phyloP scores from a whole-genome alignment of 1,140 invertebrate genomes.

The Tetragonula clypearis region DNA sequence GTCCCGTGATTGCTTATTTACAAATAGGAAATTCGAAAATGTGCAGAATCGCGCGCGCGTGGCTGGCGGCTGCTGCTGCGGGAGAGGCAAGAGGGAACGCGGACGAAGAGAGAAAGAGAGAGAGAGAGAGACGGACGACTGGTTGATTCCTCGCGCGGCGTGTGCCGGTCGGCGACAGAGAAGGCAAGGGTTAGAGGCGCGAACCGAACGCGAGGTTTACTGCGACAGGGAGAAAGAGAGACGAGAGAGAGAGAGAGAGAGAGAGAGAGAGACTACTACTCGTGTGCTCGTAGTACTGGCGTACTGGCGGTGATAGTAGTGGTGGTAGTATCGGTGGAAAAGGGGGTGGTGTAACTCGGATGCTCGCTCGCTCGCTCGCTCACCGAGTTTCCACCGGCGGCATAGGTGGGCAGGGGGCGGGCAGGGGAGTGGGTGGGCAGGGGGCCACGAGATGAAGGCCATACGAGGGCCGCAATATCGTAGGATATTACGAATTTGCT shows the following conservation, averaged over 20 bases:
- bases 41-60: conserved; percentile 68
- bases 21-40: conserved; percentile 83
- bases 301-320: conserved; percentile 1
- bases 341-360: conserved; percentile 42
- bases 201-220: neutral
- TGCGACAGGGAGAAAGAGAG: neutral
- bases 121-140: neutral
- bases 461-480: conserved; percentile 76
- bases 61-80: too few species aligned
- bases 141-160: conserved; percentile 37
- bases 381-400: conserved; percentile 56
- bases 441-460: conserved; percentile 49
- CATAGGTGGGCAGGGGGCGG: neutral
- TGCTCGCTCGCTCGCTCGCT: conserved; percentile 62
- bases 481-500: conserved; percentile 83
- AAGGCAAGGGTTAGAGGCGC: conserved; percentile 6
- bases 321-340: conserved; percentile 14
- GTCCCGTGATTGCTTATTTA: conserved; percentile 81
- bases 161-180: conserved; percentile 6
- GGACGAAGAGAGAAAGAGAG: neutral
- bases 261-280: conserved; percentile 29
- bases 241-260: conserved; percentile 11
- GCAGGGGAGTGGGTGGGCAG: neutral
- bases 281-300: neutral
- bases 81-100: neutral